Conservation (phyloP, 2,113 vertebrate species). For the Suncus etruscus region DNA sequence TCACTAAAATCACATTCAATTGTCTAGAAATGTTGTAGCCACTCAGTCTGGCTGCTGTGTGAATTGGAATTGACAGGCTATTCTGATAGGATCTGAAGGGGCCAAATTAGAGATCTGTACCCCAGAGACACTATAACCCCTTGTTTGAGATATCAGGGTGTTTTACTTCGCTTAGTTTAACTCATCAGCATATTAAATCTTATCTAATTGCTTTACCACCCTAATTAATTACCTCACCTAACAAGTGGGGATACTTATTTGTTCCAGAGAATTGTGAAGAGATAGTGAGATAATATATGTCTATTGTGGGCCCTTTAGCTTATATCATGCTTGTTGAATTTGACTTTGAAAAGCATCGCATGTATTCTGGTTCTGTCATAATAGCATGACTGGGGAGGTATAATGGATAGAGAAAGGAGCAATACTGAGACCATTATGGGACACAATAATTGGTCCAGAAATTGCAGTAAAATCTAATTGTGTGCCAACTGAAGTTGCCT, state of each 20-base stretch:
- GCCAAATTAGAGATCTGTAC: background rate
- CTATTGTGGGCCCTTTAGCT: background rate
- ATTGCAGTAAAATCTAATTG: background rate
- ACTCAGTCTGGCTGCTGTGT: background rate
- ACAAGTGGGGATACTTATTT: constrained; percentile 7
- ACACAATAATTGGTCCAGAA: background rate
- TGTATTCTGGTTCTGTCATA: background rate
- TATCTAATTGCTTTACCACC: background rate
- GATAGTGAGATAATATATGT: background rate
- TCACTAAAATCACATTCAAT: no score
- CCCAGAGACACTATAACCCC: background rate
- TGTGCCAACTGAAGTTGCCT: background rate
- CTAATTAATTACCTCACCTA: background rate
- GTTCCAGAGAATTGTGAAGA: constrained; percentile 4
- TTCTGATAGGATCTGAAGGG: background rate
- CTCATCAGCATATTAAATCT: background rate
- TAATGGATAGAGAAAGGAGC: background rate
- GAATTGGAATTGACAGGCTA: background rate
- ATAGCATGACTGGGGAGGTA: background rate
- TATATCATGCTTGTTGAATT: background rate
- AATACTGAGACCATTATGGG: background rate
- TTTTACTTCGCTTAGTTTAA: background rate
- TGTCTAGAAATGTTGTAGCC: background rate
- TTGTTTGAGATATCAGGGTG: background rate
- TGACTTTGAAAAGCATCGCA: background rate